Evolutionary conservation across 37 sponge, comb jelly and placozoan genomes (phyloP).

Genomic region (Aphrocallistes beatrix): DNA sequence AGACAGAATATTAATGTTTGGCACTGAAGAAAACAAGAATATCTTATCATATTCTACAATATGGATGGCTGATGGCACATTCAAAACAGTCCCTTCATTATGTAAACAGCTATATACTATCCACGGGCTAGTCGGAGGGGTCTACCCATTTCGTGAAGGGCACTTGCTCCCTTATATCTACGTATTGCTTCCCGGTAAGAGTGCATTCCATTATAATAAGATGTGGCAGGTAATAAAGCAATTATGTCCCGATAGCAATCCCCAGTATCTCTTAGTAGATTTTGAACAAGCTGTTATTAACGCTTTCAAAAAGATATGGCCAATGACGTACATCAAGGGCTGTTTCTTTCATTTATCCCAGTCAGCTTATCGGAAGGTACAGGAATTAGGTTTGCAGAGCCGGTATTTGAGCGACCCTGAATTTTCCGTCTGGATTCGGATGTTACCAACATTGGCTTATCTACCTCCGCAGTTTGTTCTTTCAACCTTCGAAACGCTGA

Average conservation of each 20-base stretch:
- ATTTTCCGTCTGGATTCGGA: not conserved
- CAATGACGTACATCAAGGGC: not conserved
- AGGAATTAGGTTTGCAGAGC: not conserved
- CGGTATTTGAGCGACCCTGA: not conserved
- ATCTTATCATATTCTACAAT: not conserved
- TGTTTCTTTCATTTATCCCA: too few relatives aligned
- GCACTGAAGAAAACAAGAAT: slow-evolving; percentile 15
- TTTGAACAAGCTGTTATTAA: not conserved
- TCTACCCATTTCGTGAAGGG: not conserved
- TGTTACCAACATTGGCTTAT: not conserved
- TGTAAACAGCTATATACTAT: not conserved
- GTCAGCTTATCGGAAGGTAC: not conserved
- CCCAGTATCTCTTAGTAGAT: not conserved
- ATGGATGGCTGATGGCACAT: not conserved
- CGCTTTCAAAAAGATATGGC: not conserved
- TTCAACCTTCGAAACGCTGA: not conserved
- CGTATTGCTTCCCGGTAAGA: not conserved
- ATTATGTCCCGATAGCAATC: not conserved
- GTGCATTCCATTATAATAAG: not conserved
- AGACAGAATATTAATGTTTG: slow-evolving; percentile 8
- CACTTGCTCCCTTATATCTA: not conserved
- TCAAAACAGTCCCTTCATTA: slow-evolving; percentile 9
- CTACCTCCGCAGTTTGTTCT: not conserved
- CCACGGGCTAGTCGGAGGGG: not conserved
- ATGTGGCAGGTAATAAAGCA: not conserved